Conservation (phyloP, 1,140 invertebrate species). For the Pararge aegeria region DNA sequence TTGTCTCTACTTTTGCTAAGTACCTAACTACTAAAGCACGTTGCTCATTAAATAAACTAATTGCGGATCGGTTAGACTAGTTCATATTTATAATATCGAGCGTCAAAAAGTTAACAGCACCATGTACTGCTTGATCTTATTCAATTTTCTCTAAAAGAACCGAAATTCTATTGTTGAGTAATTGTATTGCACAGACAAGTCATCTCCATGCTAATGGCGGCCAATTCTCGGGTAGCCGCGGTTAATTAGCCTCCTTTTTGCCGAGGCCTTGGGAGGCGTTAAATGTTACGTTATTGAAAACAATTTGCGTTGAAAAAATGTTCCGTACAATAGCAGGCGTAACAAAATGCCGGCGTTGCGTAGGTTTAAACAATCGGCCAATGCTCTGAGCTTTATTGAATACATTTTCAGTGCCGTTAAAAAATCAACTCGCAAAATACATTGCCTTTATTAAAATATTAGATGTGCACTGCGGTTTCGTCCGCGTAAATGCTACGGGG, state of each 20-base stretch:
- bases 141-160: background rate
- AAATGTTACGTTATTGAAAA: constrained; percentile 33
- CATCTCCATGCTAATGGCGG: constrained; percentile 35
- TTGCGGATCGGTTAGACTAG: background rate
- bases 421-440: background rate
- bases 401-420: background rate
- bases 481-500: too few species aligned
- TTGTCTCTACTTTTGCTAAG: too few species aligned
- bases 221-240: constrained; percentile 20
- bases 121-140: background rate
- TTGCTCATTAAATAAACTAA: too few species aligned
- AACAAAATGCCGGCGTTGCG: background rate
- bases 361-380: background rate
- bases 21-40: too few species aligned
- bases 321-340: background rate
- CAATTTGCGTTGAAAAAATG: constrained; percentile 21
- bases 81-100: background rate
- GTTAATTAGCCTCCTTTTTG: constrained; percentile 36
- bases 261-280: constrained; percentile 32
- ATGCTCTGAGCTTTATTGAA: background rate
- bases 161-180: constrained; percentile 3
- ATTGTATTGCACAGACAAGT: constrained; percentile 15
- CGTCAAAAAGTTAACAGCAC: background rate
- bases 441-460: background rate
- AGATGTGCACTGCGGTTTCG: background rate